Conservation (phyloP, 2,888 invertebrate species). For the Cyaniris semiargus region DNA sequence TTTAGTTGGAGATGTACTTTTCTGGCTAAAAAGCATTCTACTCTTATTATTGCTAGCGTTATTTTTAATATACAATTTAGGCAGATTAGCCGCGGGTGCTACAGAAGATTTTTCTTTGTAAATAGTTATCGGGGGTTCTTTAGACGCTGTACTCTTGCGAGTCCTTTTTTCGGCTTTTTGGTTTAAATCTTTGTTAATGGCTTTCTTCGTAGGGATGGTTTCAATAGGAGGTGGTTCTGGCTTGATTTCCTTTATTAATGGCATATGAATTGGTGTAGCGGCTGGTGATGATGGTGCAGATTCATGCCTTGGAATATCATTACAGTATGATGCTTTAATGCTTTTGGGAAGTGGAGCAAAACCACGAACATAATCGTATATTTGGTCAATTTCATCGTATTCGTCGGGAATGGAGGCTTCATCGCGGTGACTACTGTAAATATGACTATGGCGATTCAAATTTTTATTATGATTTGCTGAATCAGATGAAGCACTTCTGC, state of each 20-base stretch:
- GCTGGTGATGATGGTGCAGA: constrained; percentile 80
- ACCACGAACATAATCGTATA: constrained; percentile 96
- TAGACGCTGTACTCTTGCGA: constrained; percentile 81
- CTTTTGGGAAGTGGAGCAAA: constrained; percentile 94
- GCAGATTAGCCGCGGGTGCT: constrained; percentile 79
- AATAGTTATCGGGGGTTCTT: constrained; percentile 78
- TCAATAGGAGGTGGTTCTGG: constrained; percentile 96
- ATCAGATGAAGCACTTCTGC: constrained; percentile 89
- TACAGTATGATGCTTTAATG: constrained; percentile 83
- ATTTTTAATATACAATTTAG: constrained; percentile 90
- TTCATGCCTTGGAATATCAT: constrained; percentile 72
- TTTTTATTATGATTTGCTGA: constrained; percentile 82
- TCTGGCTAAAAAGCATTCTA: constrained; percentile 84
- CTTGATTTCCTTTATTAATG: constrained; percentile 81
- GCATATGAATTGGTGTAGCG: constrained; percentile 79
- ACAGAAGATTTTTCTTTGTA: constrained; percentile 81
- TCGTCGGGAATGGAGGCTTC: constrained; percentile 87
- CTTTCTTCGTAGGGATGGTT: constrained; percentile 92
- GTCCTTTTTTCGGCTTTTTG: constrained; percentile 87
- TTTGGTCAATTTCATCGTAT: constrained; percentile 97
- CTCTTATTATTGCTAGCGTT: constrained; percentile 83
- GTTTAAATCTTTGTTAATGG: constrained; percentile 80
- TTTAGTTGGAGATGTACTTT: constrained; percentile 86
- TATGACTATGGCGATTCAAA: constrained; percentile 74
- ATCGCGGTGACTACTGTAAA: constrained; percentile 81